phyloP scores from a whole-genome alignment of 2,888 invertebrate genomes.

The Prosopocoilus inquinatus region DNA sequence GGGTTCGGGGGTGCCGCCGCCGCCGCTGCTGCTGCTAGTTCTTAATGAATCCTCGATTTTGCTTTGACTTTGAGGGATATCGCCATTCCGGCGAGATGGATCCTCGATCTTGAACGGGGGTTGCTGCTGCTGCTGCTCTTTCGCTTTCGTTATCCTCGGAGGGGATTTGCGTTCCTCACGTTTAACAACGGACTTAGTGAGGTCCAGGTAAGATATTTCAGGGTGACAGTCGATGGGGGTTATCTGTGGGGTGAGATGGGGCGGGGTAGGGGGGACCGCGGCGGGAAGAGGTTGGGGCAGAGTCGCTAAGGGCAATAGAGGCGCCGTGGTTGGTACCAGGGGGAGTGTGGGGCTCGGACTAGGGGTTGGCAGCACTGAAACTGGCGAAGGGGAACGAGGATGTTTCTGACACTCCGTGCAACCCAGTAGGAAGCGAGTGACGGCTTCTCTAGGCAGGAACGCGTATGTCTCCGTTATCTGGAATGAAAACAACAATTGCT shows the following conservation, averaged over 20 bases:
- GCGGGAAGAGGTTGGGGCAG: constrained; percentile 12
- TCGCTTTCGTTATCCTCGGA: constrained; percentile 19
- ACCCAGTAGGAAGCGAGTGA: constrained; percentile 91
- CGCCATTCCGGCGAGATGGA: constrained; percentile 42
- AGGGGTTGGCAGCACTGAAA: constrained; percentile 51
- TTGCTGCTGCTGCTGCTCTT: no score
- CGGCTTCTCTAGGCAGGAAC: constrained; percentile 92
- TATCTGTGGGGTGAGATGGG: constrained; percentile 27
- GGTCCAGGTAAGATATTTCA: constrained; percentile 33
- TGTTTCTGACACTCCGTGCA: constrained; percentile 90
- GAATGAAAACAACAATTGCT: constrained; percentile 45
- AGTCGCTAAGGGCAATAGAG: constrained; percentile 27
- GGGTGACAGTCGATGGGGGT: constrained; percentile 26
- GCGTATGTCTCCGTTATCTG: constrained; percentile 97
- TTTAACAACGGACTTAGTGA: constrained; percentile 27
- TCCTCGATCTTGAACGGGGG: constrained; percentile 26
- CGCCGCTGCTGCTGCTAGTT: constrained; percentile 32
- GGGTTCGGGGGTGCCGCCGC: constrained; percentile 32
- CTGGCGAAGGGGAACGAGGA: constrained; percentile 65
- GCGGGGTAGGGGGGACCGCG: constrained; percentile 21
- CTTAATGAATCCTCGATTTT: constrained; percentile 36
- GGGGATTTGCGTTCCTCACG: constrained; percentile 26
- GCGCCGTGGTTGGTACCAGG: constrained; percentile 35
- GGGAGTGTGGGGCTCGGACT: constrained; percentile 46
- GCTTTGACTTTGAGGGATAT: constrained; percentile 35